phyloP scores from a whole-genome alignment of 2,888 invertebrate genomes.

The Onthophagus sagittarius region DNA sequence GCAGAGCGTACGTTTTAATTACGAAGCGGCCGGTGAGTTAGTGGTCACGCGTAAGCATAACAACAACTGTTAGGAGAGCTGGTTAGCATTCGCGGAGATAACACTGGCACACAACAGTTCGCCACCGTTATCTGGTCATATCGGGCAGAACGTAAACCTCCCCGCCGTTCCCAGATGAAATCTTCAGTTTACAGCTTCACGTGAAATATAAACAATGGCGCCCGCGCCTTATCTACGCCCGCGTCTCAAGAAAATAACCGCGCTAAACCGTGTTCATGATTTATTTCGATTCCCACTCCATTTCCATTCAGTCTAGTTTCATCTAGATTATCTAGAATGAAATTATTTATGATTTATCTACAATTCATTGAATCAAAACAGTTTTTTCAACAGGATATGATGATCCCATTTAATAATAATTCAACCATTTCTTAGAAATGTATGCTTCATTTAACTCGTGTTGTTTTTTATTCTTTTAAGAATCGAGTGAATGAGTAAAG shows the following conservation, averaged over 20 bases:
- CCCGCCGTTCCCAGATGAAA: conserved; percentile 7
- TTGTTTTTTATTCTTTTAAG: too few species aligned
- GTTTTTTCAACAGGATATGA: too few species aligned
- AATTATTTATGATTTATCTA: too few species aligned
- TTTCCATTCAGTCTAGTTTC: too few species aligned
- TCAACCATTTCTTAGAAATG: too few species aligned
- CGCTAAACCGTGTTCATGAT: background rate
- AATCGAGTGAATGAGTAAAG: background rate
- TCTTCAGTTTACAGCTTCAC: conserved; percentile 9
- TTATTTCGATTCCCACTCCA: too few species aligned
- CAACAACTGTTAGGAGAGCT: background rate
- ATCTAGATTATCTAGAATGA: too few species aligned
- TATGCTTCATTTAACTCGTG: too few species aligned
- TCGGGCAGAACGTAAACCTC: background rate
- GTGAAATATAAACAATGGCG: conserved; percentile 10
- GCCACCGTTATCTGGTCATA: background rate
- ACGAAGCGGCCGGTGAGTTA: background rate
- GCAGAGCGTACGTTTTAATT: background rate
- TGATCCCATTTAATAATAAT: too few species aligned
- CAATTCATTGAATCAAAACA: too few species aligned
- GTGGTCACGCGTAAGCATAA: background rate
- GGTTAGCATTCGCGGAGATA: background rate
- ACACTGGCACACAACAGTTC: background rate
- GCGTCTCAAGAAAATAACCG: background rate
- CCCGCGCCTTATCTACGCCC: background rate